phyloP scores from a whole-genome alignment of 1,140 invertebrate species.

The Macrocentrus cingulum region DNA sequence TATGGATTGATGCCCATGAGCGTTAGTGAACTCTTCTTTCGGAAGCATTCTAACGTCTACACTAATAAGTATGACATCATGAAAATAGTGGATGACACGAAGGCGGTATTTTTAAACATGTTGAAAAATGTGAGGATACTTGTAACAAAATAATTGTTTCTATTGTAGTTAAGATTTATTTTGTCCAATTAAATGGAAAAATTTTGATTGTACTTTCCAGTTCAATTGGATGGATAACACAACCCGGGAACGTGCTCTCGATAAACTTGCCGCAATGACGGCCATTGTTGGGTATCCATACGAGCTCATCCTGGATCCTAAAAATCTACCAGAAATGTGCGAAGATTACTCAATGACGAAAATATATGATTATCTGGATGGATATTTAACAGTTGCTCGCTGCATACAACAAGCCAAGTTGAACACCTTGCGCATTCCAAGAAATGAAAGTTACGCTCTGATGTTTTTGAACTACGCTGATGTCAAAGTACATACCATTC shows the following conservation, averaged over 20 bases:
- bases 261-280: slow-evolving; percentile 73
- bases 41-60: too few species aligned
- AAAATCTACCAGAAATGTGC: slow-evolving; percentile 76
- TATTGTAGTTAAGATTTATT: slow-evolving; percentile 55
- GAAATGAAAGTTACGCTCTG: too few species aligned
- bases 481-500: too few species aligned
- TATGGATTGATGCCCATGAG: too few species aligned
- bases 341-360: slow-evolving; percentile 70
- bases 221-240: slow-evolving; percentile 88
- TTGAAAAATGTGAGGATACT: slow-evolving; percentile 76
- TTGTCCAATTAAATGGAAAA: slow-evolving; percentile 72
- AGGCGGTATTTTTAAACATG: too few species aligned
- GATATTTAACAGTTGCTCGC: too few species aligned
- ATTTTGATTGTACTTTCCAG: slow-evolving; percentile 36
- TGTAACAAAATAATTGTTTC: slow-evolving; percentile 67
- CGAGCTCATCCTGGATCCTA: slow-evolving; percentile 75
- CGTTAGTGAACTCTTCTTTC: too few species aligned
- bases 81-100: too few species aligned
- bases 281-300: slow-evolving; percentile 81
- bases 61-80: too few species aligned
- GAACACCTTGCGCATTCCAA: too few species aligned
- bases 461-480: too few species aligned
- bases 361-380: slow-evolving; percentile 71
- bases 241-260: slow-evolving; percentile 70
- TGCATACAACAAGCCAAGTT: too few species aligned